Evolutionary conservation across 2,113 vertebrate genomes (phyloP), one percentile per base, ranked within the genome.

Genomic region (Spea multiplicata): DNA sequence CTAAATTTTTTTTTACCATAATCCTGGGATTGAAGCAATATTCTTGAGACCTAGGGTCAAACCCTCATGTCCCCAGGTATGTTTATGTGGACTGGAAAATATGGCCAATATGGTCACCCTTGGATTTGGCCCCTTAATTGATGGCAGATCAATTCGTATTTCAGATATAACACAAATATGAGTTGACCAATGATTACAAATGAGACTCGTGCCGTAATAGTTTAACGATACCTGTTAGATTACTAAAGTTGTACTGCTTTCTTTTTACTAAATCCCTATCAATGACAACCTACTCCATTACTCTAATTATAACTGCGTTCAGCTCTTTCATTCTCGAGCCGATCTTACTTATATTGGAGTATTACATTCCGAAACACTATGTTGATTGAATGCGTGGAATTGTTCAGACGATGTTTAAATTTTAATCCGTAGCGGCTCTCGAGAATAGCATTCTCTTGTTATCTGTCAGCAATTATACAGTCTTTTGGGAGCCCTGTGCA

Each of bases 361-460:
- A 71, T 46, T 61, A 74, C 3, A 5, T 86, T 64, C 48, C n/a
- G 81, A 81, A 69, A 82, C 81, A 69, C 76, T 76, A 3, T 50
- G 5, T 81, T 84, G 77, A 73, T 73, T 75, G 83, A 82, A 48
- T 76, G 48, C 74, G 71, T 82, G 80, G 70, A 50, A 76, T 85
- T 3, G 48, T 71, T 89, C 70, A 73, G 66, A 71, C 6, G 6
- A 83, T 86, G 82, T 87, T 93, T 86, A 90, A 86, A 87, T 80
- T 89, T 91, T 88, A 88, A 88, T 90, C 88, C 85, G 80, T 73
- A 85, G 76, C 61, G 85, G 87, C 84, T 86, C 86, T 81, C 81
- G 83, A 86, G 76, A 47, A 80, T 67, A 14, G 65, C 75, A 81
- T 84, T 85, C 71, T 77, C 84, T 73, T 83, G 85, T 84, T 82